These are phyloP conservation scores for Rhinichthys osculus DNA, from an alignment of 2,797 vertebrate species.

Conservation along the genomic window DNA sequence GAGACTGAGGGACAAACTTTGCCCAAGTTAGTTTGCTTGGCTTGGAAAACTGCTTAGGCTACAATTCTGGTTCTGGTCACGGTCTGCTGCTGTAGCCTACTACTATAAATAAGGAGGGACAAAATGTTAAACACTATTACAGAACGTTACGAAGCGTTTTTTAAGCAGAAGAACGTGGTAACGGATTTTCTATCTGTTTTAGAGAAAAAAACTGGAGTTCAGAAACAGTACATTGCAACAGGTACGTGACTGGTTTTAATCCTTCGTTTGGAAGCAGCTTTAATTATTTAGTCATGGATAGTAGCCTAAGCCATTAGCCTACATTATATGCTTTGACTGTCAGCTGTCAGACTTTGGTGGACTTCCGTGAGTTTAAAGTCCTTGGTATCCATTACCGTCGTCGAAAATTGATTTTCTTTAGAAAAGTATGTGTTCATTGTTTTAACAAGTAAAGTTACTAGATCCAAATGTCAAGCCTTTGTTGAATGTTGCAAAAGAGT, in stretches of 20 bases:
- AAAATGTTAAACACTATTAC: constrained; percentile 71
- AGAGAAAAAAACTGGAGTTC: constrained; percentile 84
- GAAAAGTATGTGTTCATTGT: background rate
- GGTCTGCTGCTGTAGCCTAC: background rate
- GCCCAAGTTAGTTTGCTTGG: background rate
- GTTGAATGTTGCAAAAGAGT: background rate
- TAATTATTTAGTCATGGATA: background rate
- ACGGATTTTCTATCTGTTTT: constrained; percentile 80
- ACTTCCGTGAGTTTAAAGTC: background rate
- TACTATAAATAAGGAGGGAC: constrained; percentile 36
- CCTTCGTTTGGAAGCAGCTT: background rate
- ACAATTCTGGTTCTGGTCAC: background rate
- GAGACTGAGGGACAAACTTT: background rate
- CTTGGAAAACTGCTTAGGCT: background rate
- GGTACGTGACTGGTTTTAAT: constrained; percentile 72
- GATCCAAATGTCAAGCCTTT: background rate
- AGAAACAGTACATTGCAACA: constrained; percentile 80
- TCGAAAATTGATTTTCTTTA: background rate
- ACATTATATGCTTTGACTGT: background rate
- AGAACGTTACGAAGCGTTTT: constrained; percentile 80
- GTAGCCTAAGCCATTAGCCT: background rate
- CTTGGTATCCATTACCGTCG: background rate
- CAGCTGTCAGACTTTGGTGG: background rate
- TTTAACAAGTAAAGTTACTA: background rate
- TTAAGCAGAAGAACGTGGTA: constrained; percentile 83